Conservation (phyloP, 2,888 invertebrate species). For the Pediacus dermestoides region DNA sequence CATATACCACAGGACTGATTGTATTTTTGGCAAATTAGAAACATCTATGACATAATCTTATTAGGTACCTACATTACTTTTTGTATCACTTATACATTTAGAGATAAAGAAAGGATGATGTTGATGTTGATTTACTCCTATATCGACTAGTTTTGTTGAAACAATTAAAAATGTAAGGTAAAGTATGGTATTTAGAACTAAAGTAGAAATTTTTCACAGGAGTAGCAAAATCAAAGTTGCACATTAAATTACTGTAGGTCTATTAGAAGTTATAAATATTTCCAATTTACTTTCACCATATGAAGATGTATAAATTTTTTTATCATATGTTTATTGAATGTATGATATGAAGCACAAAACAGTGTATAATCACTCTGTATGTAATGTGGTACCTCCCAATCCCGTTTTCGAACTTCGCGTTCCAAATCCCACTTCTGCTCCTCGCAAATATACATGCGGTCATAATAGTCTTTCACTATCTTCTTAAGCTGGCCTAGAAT, state of each 20-base stretch:
- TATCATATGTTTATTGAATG: conserved; percentile 16
- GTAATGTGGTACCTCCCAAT: conserved; percentile 86
- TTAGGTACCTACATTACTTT: too few relatives aligned
- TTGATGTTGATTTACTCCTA: too few relatives aligned
- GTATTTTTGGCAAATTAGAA: conserved; percentile 27
- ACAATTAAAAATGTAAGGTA: too few relatives aligned
- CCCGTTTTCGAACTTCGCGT: conserved; percentile 99
- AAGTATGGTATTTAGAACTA: too few relatives aligned
- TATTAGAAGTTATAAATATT: not conserved
- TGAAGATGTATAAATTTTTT: conserved; percentile 9
- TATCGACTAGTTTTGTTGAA: too few relatives aligned
- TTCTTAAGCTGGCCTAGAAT: conserved; percentile 82
- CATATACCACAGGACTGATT: conserved; percentile 33
- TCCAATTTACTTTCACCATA: conserved; percentile 10
- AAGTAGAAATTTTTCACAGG: too few relatives aligned
- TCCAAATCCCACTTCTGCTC: conserved; percentile 99
- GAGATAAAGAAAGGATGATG: too few relatives aligned
- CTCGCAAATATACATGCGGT: conserved; percentile 96
- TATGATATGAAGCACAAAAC: conserved; percentile 39
- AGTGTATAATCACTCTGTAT: conserved; percentile 25
- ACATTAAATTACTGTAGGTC: not conserved
- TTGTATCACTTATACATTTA: too few relatives aligned
- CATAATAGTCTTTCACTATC: conserved; percentile 94
- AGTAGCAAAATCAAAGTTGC: conserved; percentile 4
- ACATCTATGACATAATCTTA: conserved; percentile 13